A percentile compares a stretch with the other conserved stretches of the same genome.
phyloP scores from a whole-genome alignment of 2,888 invertebrate species.

The Phyto melanocephala region DNA sequence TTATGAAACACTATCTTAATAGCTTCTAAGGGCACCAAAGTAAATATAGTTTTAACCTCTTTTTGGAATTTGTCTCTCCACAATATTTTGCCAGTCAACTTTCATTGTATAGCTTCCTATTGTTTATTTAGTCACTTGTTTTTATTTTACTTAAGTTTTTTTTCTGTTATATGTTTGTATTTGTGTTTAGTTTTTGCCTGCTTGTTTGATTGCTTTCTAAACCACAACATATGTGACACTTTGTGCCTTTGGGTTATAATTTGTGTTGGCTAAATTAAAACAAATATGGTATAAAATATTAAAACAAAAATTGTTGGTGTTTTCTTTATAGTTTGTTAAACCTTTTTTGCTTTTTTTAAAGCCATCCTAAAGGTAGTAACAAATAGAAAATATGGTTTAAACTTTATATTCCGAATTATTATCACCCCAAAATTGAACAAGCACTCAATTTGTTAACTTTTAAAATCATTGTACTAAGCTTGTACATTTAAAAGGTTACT shows the following conservation, averaged over 20 bases:
- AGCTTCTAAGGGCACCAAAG: slow-evolving; percentile 14
- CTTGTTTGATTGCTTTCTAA: slow-evolving; percentile 37
- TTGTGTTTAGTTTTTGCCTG: neutral
- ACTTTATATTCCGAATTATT: no score
- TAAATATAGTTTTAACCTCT: neutral
- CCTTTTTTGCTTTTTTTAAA: no score
- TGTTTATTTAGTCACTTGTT: neutral
- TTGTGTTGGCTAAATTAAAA: slow-evolving; percentile 2
- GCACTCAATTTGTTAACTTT: no score
- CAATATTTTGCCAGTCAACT: slow-evolving; percentile 8
- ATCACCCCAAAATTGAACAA: no score
- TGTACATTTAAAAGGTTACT: no score
- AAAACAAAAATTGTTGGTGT: no score
- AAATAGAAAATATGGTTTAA: no score
- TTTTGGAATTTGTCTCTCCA: neutral
- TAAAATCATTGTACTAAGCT: no score
- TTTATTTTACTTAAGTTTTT: neutral
- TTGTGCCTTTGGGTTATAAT: slow-evolving; percentile 36
- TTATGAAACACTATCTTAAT: neutral
- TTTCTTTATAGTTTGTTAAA: no score
- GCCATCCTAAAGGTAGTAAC: no score
- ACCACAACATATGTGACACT: slow-evolving; percentile 54
- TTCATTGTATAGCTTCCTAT: slow-evolving; percentile 6
- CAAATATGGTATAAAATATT: no score
- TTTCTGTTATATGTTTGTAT: neutral